Conservation (phyloP, 2,888 invertebrate species). For the Panopea generosa region DNA sequence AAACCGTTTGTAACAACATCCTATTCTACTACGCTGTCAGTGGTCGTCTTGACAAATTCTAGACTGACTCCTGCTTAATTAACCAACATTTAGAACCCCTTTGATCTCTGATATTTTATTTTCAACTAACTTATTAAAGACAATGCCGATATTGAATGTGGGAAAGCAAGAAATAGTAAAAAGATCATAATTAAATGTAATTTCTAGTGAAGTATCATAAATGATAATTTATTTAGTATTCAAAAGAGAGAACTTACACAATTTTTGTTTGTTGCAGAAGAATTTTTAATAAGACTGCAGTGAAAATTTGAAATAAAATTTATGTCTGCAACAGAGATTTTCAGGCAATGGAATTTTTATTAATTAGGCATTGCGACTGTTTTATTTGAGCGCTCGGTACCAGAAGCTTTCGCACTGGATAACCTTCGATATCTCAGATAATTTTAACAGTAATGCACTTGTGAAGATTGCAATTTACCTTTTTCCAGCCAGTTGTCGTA, state of each 20-base stretch:
- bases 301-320: too few relatives aligned
- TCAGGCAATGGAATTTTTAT: conserved; percentile 7
- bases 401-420: too few relatives aligned
- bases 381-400: conserved; percentile 10
- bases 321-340: conserved; percentile 7
- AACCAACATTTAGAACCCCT: conserved; percentile 26
- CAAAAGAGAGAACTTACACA: too few relatives aligned
- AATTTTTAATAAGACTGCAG: too few relatives aligned
- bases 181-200: background rate
- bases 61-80: conserved; percentile 44
- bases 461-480: too few relatives aligned
- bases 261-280: too few relatives aligned
- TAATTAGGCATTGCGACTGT: conserved; percentile 27
- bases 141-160: conserved; percentile 11
- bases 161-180: background rate
- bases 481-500: background rate
- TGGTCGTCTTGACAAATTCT: conserved; percentile 9
- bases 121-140: conserved; percentile 17
- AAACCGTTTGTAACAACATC: conserved; percentile 20
- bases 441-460: too few relatives aligned
- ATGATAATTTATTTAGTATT: too few relatives aligned
- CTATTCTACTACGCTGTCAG: conserved; percentile 2
- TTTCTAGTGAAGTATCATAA: background rate
- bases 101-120: conserved; percentile 44
- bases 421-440: too few relatives aligned